A percentile compares a stretch with the other conserved stretches of the same genome.
Conservation (phyloP, 2,888 invertebrate genomes). For the Calliscelio sp. region DNA sequence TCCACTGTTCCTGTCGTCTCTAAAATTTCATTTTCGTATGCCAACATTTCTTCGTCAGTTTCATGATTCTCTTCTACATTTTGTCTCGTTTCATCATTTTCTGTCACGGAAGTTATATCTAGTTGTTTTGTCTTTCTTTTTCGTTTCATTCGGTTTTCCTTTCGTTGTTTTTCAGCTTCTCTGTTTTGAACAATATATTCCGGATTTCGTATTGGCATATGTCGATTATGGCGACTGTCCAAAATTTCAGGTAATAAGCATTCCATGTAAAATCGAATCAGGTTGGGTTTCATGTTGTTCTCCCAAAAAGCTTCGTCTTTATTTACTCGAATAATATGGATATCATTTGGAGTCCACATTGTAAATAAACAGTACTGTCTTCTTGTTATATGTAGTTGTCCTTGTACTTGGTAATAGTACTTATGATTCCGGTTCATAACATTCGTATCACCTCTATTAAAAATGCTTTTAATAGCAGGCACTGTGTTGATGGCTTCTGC, state of each 20-base stretch:
- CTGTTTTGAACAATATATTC: background rate
- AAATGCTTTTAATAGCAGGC: background rate
- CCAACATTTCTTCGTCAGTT: background rate
- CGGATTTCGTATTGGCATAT: slow-evolving; percentile 21
- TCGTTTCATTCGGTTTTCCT: background rate
- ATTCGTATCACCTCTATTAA: slow-evolving; percentile 3
- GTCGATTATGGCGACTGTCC: slow-evolving; percentile 28
- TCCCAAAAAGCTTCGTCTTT: slow-evolving; percentile 19
- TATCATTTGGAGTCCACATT: slow-evolving; percentile 9
- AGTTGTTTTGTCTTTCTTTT: background rate
- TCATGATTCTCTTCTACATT: background rate
- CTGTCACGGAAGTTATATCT: background rate
- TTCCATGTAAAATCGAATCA: slow-evolving; percentile 18
- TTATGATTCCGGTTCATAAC: slow-evolving; percentile 14
- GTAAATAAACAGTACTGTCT: slow-evolving; percentile 21
- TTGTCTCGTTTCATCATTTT: background rate
- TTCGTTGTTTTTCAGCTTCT: background rate
- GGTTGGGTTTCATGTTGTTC: background rate
- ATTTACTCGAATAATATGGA: slow-evolving; percentile 4
- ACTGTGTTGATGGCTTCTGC: slow-evolving; percentile 18
- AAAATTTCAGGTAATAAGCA: slow-evolving; percentile 23
- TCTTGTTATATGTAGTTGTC: slow-evolving; percentile 19
- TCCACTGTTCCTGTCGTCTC: background rate
- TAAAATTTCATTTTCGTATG: slow-evolving; percentile 5
- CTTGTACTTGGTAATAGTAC: slow-evolving; percentile 25